Conservation (phyloP, 2,113 vertebrate species). For the Sinosuthora webbiana region DNA sequence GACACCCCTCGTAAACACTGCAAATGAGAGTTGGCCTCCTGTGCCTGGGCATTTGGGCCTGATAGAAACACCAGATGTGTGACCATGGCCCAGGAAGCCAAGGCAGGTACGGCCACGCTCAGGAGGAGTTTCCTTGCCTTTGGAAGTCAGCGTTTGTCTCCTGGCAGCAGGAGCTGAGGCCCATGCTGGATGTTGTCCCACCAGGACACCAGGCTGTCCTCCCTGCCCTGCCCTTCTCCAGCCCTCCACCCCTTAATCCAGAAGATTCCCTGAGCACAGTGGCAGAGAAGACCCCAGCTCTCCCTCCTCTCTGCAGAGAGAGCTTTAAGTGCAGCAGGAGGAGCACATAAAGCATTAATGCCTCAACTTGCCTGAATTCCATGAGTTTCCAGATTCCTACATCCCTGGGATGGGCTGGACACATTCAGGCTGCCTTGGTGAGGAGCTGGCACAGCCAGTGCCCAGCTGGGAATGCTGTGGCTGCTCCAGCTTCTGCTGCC, state of each 20-base stretch:
- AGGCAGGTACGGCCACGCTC: fast-evolving
- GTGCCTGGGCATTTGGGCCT: background rate
- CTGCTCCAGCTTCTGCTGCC: background rate
- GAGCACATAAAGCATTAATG: background rate
- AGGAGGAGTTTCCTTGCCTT: background rate
- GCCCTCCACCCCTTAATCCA: background rate
- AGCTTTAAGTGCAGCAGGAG: background rate
- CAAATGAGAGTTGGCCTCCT: background rate
- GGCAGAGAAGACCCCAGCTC: background rate
- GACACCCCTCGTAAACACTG: background rate
- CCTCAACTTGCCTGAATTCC: background rate
- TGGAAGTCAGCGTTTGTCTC: background rate
- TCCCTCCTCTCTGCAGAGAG: background rate
- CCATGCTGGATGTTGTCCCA: background rate
- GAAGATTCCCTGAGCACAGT: background rate
- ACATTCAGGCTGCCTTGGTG: background rate
- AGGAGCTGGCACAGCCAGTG: background rate
- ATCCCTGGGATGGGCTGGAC: background rate
- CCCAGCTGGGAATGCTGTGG: background rate
- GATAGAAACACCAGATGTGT: background rate
- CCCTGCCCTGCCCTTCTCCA: background rate
- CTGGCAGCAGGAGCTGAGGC: background rate
- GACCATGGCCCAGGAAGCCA: background rate
- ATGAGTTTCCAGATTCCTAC: background rate
- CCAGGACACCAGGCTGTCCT: fast-evolving